Conservation (phyloP, 2,797 vertebrate genomes). For the Rhinichthys osculus region DNA sequence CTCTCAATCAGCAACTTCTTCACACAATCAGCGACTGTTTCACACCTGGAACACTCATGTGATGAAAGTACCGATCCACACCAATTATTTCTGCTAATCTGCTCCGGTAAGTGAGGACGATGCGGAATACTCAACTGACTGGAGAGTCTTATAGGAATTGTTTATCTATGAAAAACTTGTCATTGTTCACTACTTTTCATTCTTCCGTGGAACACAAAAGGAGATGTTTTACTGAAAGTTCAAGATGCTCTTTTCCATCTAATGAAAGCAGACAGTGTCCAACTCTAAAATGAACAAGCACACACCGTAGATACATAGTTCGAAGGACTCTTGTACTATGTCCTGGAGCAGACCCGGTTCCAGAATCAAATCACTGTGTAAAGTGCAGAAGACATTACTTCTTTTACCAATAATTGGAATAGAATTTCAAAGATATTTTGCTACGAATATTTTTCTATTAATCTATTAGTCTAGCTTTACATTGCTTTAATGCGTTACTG, state of each 20-base stretch:
- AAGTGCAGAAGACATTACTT: too few relatives aligned
- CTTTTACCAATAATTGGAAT: too few relatives aligned
- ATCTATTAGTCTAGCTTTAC: too few relatives aligned
- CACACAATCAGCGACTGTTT: constrained; percentile 58
- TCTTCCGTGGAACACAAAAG: neutral
- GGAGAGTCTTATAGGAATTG: neutral
- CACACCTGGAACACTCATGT: constrained; percentile 59
- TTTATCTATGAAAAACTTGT: neutral
- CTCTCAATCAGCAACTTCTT: constrained; percentile 66
- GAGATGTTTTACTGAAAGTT: neutral
- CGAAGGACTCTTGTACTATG: neutral
- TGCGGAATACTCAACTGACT: constrained; percentile 15
- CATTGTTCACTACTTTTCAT: neutral
- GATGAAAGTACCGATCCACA: constrained; percentile 54
- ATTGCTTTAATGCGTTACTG: too few relatives aligned
- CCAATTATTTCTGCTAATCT: constrained; percentile 65
- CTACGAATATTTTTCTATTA: too few relatives aligned
- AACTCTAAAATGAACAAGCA: neutral
- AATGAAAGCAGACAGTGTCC: too few relatives aligned
- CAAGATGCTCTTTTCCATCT: neutral
- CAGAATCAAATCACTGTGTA: too few relatives aligned
- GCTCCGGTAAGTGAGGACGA: constrained; percentile 24
- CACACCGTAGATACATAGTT: too few relatives aligned
- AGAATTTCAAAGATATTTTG: too few relatives aligned
- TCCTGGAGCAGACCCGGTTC: neutral